phyloP scores from a whole-genome alignment of 2,888 invertebrate genomes.

The Epistrophe eligans region DNA sequence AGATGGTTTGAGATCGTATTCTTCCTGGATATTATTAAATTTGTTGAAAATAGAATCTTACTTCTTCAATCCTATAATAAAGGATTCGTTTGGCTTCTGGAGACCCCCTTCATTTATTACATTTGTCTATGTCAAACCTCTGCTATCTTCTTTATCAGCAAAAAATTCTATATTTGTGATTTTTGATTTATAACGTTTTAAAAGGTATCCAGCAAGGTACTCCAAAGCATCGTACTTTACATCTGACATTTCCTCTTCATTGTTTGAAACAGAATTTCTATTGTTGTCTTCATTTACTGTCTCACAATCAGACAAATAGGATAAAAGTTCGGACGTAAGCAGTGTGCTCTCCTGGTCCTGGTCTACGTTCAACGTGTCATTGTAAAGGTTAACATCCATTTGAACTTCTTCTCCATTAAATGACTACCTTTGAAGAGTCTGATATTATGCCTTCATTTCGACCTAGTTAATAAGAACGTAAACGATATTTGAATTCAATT shows the following conservation, averaged over 20 bases:
- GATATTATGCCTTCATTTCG: constrained; percentile 70
- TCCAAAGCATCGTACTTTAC: not conserved
- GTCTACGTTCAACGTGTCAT: not conserved
- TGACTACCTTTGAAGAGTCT: not conserved
- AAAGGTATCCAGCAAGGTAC: constrained; percentile 7
- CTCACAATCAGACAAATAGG: not conserved
- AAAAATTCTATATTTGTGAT: not conserved
- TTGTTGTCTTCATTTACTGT: not conserved
- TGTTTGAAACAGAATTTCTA: not conserved
- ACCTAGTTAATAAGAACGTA: constrained; percentile 46
- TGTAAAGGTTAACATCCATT: not conserved
- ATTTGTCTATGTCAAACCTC: not conserved
- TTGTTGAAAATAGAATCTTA: not conserved
- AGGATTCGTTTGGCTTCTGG: not conserved
- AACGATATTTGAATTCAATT: constrained; percentile 47
- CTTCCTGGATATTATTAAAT: not conserved
- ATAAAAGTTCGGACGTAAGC: not conserved
- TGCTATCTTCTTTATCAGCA: not conserved
- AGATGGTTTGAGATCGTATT: not conserved
- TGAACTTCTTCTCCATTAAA: not conserved
- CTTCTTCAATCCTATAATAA: not conserved
- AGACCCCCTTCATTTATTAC: constrained; percentile 4
- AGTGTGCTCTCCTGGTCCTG: not conserved
- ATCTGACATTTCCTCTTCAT: not conserved
- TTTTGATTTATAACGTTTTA: not conserved